A percentile compares a stretch with the other conserved stretches of the same genome.
Evolutionary conservation across 2,888 invertebrate genomes (phyloP).

Genomic region (Agonum fuliginosum): DNA sequence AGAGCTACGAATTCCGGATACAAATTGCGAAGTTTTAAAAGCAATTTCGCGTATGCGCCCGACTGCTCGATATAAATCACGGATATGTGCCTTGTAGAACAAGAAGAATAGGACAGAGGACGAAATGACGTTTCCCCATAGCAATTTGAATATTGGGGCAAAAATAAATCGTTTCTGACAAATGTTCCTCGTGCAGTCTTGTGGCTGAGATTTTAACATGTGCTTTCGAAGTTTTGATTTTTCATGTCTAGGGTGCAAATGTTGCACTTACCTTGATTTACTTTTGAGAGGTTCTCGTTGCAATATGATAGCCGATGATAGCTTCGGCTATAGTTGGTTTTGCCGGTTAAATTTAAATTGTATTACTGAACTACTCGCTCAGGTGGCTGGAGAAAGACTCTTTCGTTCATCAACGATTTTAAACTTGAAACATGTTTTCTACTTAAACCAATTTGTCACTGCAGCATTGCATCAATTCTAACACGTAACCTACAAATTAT

Average conservation of each 20-base stretch:
- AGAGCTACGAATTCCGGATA: conserved; percentile 39
- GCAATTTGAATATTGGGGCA: conserved; percentile 53
- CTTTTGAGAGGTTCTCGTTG: conserved; percentile 1
- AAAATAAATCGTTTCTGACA: conserved; percentile 51
- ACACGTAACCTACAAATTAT: too few species aligned
- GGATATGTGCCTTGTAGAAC: conserved; percentile 40
- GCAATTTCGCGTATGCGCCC: conserved; percentile 49
- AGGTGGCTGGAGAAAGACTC: too few species aligned
- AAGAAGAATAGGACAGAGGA: background rate
- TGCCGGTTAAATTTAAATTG: too few species aligned
- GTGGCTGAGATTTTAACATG: conserved; percentile 4
- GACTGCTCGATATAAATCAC: conserved; percentile 47
- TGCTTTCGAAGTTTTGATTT: background rate
- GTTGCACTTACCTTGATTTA: background rate
- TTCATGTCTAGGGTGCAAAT: background rate
- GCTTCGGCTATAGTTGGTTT: too few species aligned
- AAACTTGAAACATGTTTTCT: too few species aligned
- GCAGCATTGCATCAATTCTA: too few species aligned
- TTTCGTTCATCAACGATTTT: too few species aligned
- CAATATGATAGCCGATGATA: too few species aligned
- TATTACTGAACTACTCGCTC: too few species aligned
- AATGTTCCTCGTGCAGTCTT: conserved; percentile 17
- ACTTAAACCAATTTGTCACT: too few species aligned
- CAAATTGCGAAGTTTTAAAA: conserved; percentile 58
- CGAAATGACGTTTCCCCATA: background rate